Evolutionary conservation across 2,113 vertebrate species (phyloP), one percentile per base, ranked within the genome.

Genomic region (Carollia perspicillata): DNA sequence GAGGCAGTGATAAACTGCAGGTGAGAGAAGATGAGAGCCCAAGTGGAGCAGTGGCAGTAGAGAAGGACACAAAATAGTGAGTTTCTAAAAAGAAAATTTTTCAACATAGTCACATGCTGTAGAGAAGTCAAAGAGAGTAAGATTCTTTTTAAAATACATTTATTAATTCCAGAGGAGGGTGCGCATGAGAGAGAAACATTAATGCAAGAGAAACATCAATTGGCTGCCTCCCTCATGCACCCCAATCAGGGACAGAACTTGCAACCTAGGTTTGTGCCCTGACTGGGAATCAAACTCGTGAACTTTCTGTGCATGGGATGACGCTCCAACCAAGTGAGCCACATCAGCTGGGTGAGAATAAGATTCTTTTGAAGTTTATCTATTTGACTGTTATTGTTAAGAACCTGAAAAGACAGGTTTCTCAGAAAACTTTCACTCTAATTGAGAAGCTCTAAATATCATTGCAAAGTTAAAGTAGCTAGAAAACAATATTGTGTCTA

Each of bases 331-430:
- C 60, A 63, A 63, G 60, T 63, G 60, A 63, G 60, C 28, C 60
- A 30, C 60, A 63, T 28, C 23, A 26, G 5, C 60, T 14, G 12
- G 60, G 60, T 4, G 40, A 90, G 37, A 94, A 81, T 22, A 53
- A 91, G 6, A 68, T 71, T 5, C 49, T 96, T 93, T 81, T 0
- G 60, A 63, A 86, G 86, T 86, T 84, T 72, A 66, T 66, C 40
- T 69, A 12, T 92, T 95, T 85, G 60, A 93, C 90, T 93, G 94
- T 72, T 90, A 28, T 6, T 90, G 8, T 96, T 90, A 92, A 49
- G 65, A 94, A 86, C 20, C 23, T 89, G 72, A 69, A 91, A 77
- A 22, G 20, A 78, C 37, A 81, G 55, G 63, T 78, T 89, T 69
- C 65, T 93, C 63, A 87, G 92, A 83, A 92, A 96, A 95, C 8